Evolutionary conservation across 2,797 vertebrate genomes (phyloP).

Genomic region (Australoheros facetus): DNA sequence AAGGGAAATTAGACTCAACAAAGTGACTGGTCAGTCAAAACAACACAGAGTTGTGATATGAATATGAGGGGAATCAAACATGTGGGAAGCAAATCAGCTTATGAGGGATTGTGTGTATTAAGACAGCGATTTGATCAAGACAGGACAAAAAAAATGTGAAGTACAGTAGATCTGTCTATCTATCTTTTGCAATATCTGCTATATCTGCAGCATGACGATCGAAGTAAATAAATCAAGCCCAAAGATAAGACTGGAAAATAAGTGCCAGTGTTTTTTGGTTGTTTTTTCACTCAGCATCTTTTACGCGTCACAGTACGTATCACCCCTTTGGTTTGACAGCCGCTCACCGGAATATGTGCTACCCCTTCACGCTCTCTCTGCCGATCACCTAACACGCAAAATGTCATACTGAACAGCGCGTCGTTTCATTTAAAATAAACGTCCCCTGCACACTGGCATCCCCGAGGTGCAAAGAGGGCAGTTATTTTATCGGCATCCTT

Average conservation of each 20-base stretch:
- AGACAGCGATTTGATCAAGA: slow-evolving; percentile 34
- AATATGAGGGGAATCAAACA: slow-evolving; percentile 60
- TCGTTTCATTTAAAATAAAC: slow-evolving; percentile 3
- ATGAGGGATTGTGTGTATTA: slow-evolving; percentile 33
- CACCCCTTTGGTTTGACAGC: slow-evolving; percentile 44
- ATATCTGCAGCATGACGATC: neutral
- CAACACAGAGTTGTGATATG: slow-evolving; percentile 37
- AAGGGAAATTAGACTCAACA: slow-evolving; percentile 44
- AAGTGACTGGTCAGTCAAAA: slow-evolving; percentile 49
- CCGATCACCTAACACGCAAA: neutral
- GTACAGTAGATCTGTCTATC: neutral
- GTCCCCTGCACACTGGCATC: neutral
- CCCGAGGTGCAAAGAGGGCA: neutral
- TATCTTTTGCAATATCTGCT: neutral
- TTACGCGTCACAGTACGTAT: neutral
- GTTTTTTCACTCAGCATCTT: slow-evolving; percentile 4
- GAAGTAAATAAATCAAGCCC: slow-evolving; percentile 1
- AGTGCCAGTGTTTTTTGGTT: neutral
- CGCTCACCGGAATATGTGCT: slow-evolving; percentile 7
- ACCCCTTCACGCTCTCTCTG: slow-evolving; percentile 36
- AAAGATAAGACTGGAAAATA: neutral
- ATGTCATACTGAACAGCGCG: neutral
- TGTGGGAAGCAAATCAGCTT: slow-evolving; percentile 61
- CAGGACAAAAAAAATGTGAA: slow-evolving; percentile 20
- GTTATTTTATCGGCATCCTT: neutral